A percentile compares a stretch with the other conserved stretches of the same genome.
These are phyloP conservation scores for Bradypus variegatus DNA, from an alignment of 2,797 vertebrate species.

Conservation along the genomic window DNA sequence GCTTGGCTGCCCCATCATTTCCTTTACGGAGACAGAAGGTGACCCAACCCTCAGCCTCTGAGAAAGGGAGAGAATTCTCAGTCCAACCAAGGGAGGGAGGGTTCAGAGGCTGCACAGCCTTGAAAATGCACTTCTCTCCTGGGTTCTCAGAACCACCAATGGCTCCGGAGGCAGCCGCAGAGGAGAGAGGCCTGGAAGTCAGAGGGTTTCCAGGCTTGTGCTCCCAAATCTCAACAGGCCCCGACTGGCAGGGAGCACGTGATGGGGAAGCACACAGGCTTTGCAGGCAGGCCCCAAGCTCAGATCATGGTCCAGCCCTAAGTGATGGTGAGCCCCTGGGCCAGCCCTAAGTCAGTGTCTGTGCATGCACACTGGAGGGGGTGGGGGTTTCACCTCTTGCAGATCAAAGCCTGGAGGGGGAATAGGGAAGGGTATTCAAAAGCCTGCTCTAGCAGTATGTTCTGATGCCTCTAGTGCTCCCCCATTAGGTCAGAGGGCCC, in stretches of 20 bases:
- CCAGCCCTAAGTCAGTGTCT: not conserved
- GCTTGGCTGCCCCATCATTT: not conserved
- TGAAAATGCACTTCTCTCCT: not conserved
- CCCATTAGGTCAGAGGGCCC: not conserved
- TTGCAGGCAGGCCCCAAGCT: not conserved
- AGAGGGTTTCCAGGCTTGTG: not conserved
- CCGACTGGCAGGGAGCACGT: accelerated
- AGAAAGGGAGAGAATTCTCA: not conserved
- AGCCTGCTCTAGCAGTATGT: accelerated
- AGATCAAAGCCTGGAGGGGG: accelerated
- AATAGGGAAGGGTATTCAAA: not conserved
- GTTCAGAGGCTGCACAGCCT: too few relatives aligned
- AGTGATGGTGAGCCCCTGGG: accelerated
- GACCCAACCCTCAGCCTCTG: not conserved
- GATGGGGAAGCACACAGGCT: not conserved
- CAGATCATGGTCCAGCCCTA: accelerated
- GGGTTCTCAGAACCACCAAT: accelerated
- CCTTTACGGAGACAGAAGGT: not conserved
- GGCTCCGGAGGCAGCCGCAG: accelerated
- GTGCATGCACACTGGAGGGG: accelerated
- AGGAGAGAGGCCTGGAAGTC: not conserved
- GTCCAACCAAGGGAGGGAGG: accelerated
- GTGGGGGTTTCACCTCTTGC: too few relatives aligned
- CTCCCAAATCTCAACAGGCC: not conserved
- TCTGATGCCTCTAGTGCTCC: accelerated